Evolutionary conservation across 2,113 vertebrate species (phyloP).

Genomic region (Thamnaconus septentrionalis): DNA sequence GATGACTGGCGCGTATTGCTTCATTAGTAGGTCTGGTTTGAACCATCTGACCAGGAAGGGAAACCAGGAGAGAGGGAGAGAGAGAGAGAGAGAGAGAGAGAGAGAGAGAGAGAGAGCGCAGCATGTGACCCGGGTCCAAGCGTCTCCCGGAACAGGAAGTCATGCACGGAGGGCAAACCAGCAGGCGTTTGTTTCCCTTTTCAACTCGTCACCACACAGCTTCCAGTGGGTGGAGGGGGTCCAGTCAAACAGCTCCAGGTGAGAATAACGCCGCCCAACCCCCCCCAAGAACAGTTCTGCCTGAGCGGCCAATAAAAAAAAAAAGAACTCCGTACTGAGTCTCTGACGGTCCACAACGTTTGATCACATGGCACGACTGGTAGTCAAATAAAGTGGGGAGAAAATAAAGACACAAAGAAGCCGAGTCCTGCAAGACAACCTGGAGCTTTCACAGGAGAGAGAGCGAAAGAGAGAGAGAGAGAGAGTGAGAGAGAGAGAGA

Average conservation of each 20-base stretch:
- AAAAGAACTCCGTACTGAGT: too few species aligned
- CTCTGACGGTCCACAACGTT: too few species aligned
- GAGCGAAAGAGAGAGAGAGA: too few species aligned
- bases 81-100: constrained; percentile 36
- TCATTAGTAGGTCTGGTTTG: constrained; percentile 61
- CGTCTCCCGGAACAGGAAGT: constrained; percentile 41
- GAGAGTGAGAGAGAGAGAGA: too few species aligned
- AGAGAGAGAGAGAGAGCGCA: constrained; percentile 72
- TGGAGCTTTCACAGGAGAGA: too few species aligned
- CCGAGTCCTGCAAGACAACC: too few species aligned
- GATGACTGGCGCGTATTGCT: constrained; percentile 70
- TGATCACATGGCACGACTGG: too few species aligned
- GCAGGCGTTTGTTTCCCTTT: constrained; percentile 66
- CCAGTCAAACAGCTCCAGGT: constrained; percentile 14
- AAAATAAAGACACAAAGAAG: too few species aligned
- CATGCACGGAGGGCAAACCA: constrained; percentile 73
- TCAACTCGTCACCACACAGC: constrained; percentile 54
- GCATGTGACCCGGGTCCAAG: constrained; percentile 55
- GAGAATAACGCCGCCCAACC: not conserved
- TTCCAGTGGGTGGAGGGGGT: constrained; percentile 7
- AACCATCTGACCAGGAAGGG: constrained; percentile 21
- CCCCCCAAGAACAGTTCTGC: too few species aligned
- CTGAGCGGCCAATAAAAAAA: too few species aligned
- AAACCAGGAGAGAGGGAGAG: constrained; percentile 24
- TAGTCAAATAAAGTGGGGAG: too few species aligned